Evolutionary conservation across 1,140 invertebrate genomes (phyloP), one percentile per base, ranked within the genome.

Genomic region (Drosophila watanabei): DNA sequence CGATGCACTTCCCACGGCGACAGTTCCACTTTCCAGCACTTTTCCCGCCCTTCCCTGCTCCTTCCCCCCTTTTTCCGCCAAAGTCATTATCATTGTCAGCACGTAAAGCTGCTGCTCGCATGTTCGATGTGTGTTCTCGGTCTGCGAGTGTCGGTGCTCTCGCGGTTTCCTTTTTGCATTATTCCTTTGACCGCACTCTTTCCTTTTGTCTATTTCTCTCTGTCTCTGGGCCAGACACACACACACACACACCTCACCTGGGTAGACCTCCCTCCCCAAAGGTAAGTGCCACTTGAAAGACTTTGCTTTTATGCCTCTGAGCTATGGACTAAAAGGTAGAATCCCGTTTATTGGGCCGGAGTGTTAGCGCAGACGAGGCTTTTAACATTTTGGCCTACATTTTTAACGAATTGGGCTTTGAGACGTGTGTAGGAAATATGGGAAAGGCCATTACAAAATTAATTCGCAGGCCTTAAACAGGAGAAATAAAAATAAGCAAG

Each of bases 61-160:
- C 0, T 30, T 20, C 49, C 28, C 30, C 5, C 16, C 0, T 30
- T 20, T 49, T 33, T 14, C 14, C 52, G 30, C 60, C 72, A 80
- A 89, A 83, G 69, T 84, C 85, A 88, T 88, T 89, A 88, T 75
- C 84, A 88, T 79, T 89, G 81, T 81, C 81, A 84, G 86, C 85
- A 81, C 81, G 84, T 80, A 71, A 83, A 63, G 84, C 68, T 76
- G 33, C 52, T 45, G 82, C 75, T 75, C 64, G 83, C 71, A 80
- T 77, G 72, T 71, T 79, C 77, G 49, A 63, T 79, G 45, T 79
- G 52, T 79, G 58, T 79, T 72, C 16, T 51, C 35, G 43, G 13
- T 30, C 33, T 18, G 9, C 33, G 54, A 46, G 49, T 32, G 60
- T 49, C 49, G 41, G 48, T 41, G 56, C 37, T 52, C 41, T 71